These are phyloP conservation scores for Brachionus koreanus DNA, from an alignment of 1,140 invertebrate species.

Conservation along the genomic window DNA sequence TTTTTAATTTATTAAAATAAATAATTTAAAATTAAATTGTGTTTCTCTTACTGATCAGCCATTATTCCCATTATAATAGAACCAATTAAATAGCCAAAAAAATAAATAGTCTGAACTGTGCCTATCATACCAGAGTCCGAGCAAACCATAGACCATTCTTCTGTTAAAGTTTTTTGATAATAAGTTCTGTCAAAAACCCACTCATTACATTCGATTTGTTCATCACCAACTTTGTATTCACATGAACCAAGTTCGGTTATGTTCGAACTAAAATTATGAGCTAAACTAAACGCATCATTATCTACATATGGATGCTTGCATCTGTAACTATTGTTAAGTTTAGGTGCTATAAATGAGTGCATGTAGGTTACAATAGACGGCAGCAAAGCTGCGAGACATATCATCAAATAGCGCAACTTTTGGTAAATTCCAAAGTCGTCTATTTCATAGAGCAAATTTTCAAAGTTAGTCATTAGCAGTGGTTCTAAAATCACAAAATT, in stretches of 20 bases:
- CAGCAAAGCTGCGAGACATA: constrained; percentile 17
- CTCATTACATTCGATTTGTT: neutral
- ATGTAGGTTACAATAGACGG: constrained; percentile 39
- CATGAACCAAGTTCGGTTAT: neutral
- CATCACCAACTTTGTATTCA: neutral
- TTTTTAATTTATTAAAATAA: neutral
- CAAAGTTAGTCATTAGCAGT: constrained; percentile 22
- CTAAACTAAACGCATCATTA: neutral
- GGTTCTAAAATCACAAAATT: neutral
- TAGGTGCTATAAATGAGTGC: constrained; percentile 36
- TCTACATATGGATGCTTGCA: constrained; percentile 18
- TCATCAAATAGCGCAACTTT: constrained; percentile 32
- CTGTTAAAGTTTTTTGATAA: constrained; percentile 32
- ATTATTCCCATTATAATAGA: constrained; percentile 40
- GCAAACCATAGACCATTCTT: constrained; percentile 38
- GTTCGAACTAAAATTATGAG: neutral
- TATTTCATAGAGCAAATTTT: constrained; percentile 27
- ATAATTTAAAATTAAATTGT: neutral
- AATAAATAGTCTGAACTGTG: constrained; percentile 29
- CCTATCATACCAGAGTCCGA: neutral
- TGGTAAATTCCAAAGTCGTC: constrained; percentile 34
- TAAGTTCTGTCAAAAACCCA: constrained; percentile 24
- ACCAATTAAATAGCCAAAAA: constrained; percentile 41
- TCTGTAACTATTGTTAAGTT: neutral
- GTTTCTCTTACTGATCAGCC: constrained; percentile 39